phyloP scores from a whole-genome alignment of 2,797 vertebrate species.

The Pterois miles region DNA sequence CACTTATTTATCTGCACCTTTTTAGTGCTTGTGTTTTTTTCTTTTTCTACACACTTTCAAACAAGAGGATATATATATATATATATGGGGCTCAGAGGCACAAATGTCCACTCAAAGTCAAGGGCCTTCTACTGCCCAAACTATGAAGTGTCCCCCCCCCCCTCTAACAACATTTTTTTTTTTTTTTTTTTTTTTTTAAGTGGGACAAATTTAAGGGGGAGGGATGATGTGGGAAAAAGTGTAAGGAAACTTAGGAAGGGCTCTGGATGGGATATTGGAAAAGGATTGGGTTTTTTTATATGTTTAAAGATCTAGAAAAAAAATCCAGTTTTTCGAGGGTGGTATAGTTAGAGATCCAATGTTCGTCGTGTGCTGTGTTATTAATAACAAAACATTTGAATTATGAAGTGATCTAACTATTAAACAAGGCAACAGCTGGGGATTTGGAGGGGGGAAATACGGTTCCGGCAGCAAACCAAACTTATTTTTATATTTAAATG shows the following conservation, averaged over 20 bases:
- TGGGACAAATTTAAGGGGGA: conserved; percentile 20
- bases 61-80: not conserved
- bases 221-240: not conserved
- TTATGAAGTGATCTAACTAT: conserved; percentile 78
- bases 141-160: not conserved
- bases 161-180: conserved; percentile 15
- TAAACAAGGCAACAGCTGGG: conserved; percentile 73
- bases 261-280: conserved; percentile 27
- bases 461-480: conserved; percentile 44
- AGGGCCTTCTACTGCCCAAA: not conserved
- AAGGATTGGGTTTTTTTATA: conserved; percentile 16
- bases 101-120: not conserved
- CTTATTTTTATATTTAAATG: conserved; percentile 48
- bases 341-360: conserved; percentile 77
- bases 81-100: not conserved
- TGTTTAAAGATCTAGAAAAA: conserved; percentile 22
- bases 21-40: conserved; percentile 10
- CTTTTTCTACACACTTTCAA: conserved; percentile 15
- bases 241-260: conserved; percentile 12
- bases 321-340: conserved; percentile 61
- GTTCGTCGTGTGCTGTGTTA: conserved; percentile 82
- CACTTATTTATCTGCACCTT: conserved; percentile 54
- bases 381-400: conserved; percentile 79
- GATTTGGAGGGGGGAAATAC: conserved; percentile 44
- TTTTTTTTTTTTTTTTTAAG: conserved; percentile 48